Evolutionary conservation across 2,797 vertebrate genomes (phyloP), one percentile per base, ranked within the genome.

Genomic region (Lindbergichthys nudifrons): DNA sequence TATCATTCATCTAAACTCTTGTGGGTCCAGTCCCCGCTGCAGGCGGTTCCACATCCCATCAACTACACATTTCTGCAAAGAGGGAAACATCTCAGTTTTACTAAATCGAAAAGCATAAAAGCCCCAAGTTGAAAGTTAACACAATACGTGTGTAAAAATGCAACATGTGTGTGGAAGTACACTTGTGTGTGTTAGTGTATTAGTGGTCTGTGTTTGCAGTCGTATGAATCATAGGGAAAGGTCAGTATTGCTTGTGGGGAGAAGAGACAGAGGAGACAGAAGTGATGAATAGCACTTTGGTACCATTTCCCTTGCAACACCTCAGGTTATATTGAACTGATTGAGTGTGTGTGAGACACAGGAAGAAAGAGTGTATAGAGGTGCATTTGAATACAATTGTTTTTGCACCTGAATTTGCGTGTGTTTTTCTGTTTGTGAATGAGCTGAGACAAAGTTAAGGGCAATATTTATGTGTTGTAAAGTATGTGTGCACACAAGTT

Each of bases 191-290:
- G 14, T 53, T 3, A 19, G 9, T 61, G 60, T 53, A 18, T 67
- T 39, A 12, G 42, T 57, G 47, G 48, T 26, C 19, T 7, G 14
- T 41, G 15, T 66, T 60, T 70, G 58, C 36, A 19, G 46, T 68
- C 60, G 12, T 62, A 81, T 87, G 79, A 89, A 79, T 86, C 81
- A 80, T 18, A 39, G 61, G 59, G 70, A 70, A 83, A 77, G 74
- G 79, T 88, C 74, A 85, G 82, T 61, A 42, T 73, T 69, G 84
- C 87, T 82, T 30, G 10, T 76, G 78, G 82, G 53, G 43, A 66
- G 73, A 89, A 63, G 73, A 81, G 75, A 72, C 67, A 61, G 47
- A 75, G 52, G 56, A 79, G 70, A 85, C 32, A 36, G 32, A 36
- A 36, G 32, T 36, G 32, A 36, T 36, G 32, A 36, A 36, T 36